Percentiles rank a stretch among this genome's conserved stretches.
Evolutionary conservation across 2,888 invertebrate genomes (phyloP).

Genomic region (Sinhomidia bicolor): DNA sequence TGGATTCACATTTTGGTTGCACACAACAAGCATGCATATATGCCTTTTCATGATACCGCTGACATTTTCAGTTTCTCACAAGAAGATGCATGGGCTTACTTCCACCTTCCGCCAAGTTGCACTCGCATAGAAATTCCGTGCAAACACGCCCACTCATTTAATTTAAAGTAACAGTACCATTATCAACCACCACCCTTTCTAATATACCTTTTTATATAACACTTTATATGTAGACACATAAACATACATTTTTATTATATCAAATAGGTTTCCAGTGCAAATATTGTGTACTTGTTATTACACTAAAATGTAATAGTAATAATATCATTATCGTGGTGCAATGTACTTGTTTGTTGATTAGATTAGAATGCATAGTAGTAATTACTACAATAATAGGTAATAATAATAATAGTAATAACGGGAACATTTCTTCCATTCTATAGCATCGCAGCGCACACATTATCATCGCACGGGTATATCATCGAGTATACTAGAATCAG

Average conservation of each 20-base stretch:
- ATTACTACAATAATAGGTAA: no score
- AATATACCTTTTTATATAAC: neutral
- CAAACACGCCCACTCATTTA: neutral
- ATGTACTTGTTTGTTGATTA: constrained; percentile 1
- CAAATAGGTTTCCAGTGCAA: constrained; percentile 47
- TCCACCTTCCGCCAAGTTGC: neutral
- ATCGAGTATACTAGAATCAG: constrained; percentile 16
- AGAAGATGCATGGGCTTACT: neutral
- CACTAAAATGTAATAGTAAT: neutral
- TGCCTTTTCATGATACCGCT: neutral
- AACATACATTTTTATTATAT: neutral
- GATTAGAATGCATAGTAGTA: no score
- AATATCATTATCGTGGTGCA: neutral
- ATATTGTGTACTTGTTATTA: neutral
- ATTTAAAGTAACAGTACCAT: neutral
- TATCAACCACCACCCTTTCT: neutral
- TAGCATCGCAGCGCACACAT: neutral
- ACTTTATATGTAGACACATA: neutral
- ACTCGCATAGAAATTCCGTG: neutral
- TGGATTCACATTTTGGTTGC: neutral
- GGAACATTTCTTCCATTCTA: constrained; percentile 1
- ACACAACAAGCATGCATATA: neutral
- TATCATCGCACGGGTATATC: neutral
- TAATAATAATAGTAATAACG: neutral
- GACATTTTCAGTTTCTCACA: neutral